These are phyloP conservation scores for Cephalopholis sonnerati DNA, from an alignment of 2,113 vertebrate genomes.

Conservation along the genomic window DNA sequence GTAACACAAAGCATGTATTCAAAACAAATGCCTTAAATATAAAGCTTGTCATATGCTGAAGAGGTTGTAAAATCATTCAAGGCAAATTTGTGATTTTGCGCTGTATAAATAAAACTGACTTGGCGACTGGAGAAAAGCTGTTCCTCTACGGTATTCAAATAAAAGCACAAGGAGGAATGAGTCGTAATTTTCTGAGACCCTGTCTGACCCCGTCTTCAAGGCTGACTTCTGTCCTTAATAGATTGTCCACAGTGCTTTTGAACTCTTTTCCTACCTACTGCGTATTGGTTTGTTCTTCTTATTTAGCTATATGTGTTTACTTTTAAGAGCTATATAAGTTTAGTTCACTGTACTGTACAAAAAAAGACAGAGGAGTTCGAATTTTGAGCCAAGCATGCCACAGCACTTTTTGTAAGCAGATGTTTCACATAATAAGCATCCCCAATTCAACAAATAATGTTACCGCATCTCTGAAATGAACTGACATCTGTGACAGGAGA, in stretches of 20 bases:
- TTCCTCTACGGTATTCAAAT: not conserved
- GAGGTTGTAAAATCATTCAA: not conserved
- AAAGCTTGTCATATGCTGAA: not conserved
- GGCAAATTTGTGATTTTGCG: not conserved
- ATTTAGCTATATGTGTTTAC: no score
- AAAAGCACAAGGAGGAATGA: not conserved
- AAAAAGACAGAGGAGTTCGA: not conserved
- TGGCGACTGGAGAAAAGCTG: not conserved
- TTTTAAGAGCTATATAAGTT: not conserved
- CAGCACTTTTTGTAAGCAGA: constrained; percentile 16
- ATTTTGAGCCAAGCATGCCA: constrained; percentile 4
- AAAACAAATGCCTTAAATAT: not conserved
- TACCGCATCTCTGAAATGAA: not conserved
- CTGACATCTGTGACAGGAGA: not conserved
- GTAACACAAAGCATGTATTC: not conserved
- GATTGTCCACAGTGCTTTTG: constrained; percentile 7
- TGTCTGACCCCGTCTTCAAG: constrained; percentile 26
- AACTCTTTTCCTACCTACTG: not conserved
- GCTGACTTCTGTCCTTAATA: constrained; percentile 29
- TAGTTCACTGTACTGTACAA: not conserved
- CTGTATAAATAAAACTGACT: not conserved
- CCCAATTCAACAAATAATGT: not conserved
- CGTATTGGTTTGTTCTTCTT: no score
- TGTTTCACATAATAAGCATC: constrained; percentile 20
- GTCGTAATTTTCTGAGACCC: not conserved